Base-by-base conservation (phyloP, 2,888 invertebrate species). In the Gymnosoma rotundatum region DNA sequence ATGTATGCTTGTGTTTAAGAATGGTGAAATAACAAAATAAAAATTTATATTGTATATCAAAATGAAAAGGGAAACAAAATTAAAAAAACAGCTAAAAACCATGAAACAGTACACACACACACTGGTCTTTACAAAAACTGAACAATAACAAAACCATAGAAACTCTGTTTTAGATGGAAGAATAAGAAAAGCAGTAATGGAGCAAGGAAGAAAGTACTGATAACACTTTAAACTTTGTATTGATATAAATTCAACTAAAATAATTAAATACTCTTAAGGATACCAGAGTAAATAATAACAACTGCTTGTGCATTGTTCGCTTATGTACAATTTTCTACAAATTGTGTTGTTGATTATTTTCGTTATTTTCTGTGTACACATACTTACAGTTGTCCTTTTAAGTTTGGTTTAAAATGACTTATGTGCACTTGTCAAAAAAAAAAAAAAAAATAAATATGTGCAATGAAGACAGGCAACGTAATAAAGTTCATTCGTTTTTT, bases 371-470 rank as follows among this genome's bases (percentile, higher is more conserved):
- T 56, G 6, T 32, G 12, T 64, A n/a, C n/a, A n/a, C n/a, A n/a
- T n/a, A n/a, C 20, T 69, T 67, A 16, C 7, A 61, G 32, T 63
- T 52, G 14, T 79, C 56, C 38, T 54, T 66, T 48, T 72, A 56
- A 21, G 9, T 75, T 38, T 58, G 25, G 48, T 48, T 14, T 75
- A 18, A 64, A 75, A 70, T 81, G 64, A 78, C 73, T 82, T 80
- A 67, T 84, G 84, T 75, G 81, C 84, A 81, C 78, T 84, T 63
- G 73, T 81, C 81, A 81, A 84, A 84, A 60, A 78, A 50, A 63
- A 64, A 70, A 64, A 78, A 81, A 84, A 84, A 60, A 78, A 50
- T 69, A 64, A 70, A 64, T 63, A 78, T 63, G 61, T 36, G n/a
- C 38, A 32, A 14, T n/a, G 8, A 45, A 54, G 58, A 2, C 58